A percentile compares a stretch with the other conserved stretches of the same genome.
phyloP scores from a whole-genome alignment of 2,888 invertebrate species.

The Drosophila percnosoma region DNA sequence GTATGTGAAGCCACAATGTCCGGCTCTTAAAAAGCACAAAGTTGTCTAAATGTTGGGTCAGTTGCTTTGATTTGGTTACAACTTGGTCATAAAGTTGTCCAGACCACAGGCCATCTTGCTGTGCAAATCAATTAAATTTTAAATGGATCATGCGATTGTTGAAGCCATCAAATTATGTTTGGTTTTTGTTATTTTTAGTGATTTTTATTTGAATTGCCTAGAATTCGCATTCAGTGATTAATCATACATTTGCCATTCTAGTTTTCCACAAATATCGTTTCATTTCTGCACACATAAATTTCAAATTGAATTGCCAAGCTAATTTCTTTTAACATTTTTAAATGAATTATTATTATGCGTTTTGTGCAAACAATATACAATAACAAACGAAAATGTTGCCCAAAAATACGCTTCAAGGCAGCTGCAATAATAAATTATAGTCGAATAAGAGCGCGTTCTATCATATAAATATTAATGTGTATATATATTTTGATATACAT shows the following conservation, averaged over 20 bases:
- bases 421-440: constrained; percentile 67
- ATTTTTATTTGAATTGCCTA: not conserved
- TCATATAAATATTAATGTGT: constrained; percentile 15
- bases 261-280: constrained; percentile 30
- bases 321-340: constrained; percentile 20
- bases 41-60: constrained; percentile 14
- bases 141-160: constrained; percentile 3
- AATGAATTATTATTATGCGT: constrained; percentile 40
- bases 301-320: constrained; percentile 37
- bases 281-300: constrained; percentile 45
- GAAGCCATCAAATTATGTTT: constrained; percentile 13
- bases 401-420: constrained; percentile 69
- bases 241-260: constrained; percentile 4
- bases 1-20: constrained; percentile 26
- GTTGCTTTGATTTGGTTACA: constrained; percentile 47
- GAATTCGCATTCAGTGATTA: not conserved
- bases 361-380: constrained; percentile 23
- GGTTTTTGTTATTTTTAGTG: constrained; percentile 3
- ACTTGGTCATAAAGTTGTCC: constrained; percentile 26
- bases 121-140: constrained; percentile 20
- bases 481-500: constrained; percentile 9
- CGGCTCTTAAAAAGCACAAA: constrained; percentile 15
- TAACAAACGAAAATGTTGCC: constrained; percentile 36
- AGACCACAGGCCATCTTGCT: constrained; percentile 10
- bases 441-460: constrained; percentile 29